Base-by-base conservation (phyloP, 2,888 invertebrate genomes). In the Watsonalla cultraria region DNA sequence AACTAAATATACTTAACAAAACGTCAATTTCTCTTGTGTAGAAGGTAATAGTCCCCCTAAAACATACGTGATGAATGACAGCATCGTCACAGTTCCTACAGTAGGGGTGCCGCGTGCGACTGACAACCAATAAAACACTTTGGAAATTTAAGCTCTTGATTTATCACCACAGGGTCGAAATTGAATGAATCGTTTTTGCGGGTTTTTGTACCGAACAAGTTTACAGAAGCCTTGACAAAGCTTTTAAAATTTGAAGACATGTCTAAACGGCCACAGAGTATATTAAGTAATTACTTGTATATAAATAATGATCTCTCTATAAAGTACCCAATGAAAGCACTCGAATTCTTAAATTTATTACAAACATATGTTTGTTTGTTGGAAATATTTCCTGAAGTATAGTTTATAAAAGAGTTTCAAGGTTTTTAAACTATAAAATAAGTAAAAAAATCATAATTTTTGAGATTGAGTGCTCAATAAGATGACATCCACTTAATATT, bases 401-500 rank as follows among this genome's bases (percentile, higher is more conserved):
- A 24, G 4, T 24, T 24, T 24, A 24, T 24, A 24, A 2, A 2
- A 2, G 1, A 24, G 24, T 24, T 24, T 24, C 24, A 2, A 2
- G 24, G 24, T 24, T 24, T 24, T 24, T 24, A 24, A 24, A 24
- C 24, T 24, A 24, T 24, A 37, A 37, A 49, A 37, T 15, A 15
- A 14, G 5, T 42, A 42, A 11, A 7, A 11, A 42, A 42, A 42
- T 11, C 11, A 42, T 42, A 11, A 42, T 1, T 5, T 42, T 42
- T 11, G 11, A 11, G 11, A 42, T 11, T 6, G 11, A 42, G 15
- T 9, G 37, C 5, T 37, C 8, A 37, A 35, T 15, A n/a, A n/a
- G 37, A 15, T 34, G 33, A 51, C 45, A 34, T 51, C 53, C 51
- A 53, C 53, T 58, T 45, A 50, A 51, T 55, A 61, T 58, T 57